A percentile compares a stretch with the other conserved stretches of the same genome.
Evolutionary conservation across 2,797 vertebrate genomes (phyloP).

Genomic region (Austrolebias charrua): DNA sequence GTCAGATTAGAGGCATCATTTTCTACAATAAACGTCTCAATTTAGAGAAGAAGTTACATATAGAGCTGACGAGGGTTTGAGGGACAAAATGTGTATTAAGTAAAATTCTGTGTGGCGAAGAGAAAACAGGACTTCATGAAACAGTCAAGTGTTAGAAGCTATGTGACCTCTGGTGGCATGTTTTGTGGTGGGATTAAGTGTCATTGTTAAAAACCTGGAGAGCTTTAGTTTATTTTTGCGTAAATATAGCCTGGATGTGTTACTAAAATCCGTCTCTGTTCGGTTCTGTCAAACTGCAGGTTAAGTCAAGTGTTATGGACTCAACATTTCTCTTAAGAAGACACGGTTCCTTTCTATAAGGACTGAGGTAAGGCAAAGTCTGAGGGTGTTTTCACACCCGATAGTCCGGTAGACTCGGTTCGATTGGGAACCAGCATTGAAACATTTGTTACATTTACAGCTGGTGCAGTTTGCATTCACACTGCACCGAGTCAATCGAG

Average conservation of each 20-base stretch:
- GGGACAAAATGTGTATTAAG: constrained; percentile 14
- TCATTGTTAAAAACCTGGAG: constrained; percentile 50
- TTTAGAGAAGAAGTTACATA: constrained; percentile 38
- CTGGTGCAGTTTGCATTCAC: too few relatives aligned
- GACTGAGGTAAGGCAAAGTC: constrained; percentile 66
- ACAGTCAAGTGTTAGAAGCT: constrained; percentile 30
- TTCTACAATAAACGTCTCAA: constrained; percentile 32
- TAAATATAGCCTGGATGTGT: constrained; percentile 40
- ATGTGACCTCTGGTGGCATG: constrained; percentile 47
- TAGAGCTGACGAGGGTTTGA: constrained; percentile 31
- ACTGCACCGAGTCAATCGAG: too few relatives aligned
- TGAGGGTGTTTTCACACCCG: constrained; percentile 33
- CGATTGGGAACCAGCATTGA: too few relatives aligned
- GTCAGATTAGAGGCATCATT: constrained; percentile 20
- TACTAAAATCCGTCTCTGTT: constrained; percentile 58
- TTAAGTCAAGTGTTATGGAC: constrained; percentile 39
- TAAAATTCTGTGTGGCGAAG: constrained; percentile 12
- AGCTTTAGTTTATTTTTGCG: constrained; percentile 56
- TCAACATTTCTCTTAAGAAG: constrained; percentile 29
- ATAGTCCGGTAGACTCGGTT: too few relatives aligned
- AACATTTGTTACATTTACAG: too few relatives aligned
- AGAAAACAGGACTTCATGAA: constrained; percentile 47
- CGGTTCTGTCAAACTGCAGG: constrained; percentile 38
- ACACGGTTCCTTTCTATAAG: constrained; percentile 42
- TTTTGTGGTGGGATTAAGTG: constrained; percentile 51